Evolutionary conservation across 2,888 invertebrate species (phyloP).

Genomic region (Amitus sp.): DNA sequence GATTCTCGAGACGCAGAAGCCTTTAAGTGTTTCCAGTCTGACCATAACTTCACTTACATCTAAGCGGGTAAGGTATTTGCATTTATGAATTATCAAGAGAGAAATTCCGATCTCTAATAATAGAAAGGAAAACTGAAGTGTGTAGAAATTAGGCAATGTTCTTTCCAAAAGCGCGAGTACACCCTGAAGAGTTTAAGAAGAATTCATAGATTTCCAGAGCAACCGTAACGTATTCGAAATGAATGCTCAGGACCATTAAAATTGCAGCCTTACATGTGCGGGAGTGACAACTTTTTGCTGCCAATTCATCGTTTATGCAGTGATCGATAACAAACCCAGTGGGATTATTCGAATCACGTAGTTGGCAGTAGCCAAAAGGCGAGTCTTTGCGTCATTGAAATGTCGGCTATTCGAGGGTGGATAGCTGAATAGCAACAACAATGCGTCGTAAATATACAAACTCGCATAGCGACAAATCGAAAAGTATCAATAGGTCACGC

Average conservation of each 20-base stretch:
- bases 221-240: too few relatives aligned
- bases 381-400: neutral
- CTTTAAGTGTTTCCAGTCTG: too few relatives aligned
- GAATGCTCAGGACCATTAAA: neutral
- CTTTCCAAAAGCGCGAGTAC: too few relatives aligned
- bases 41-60: too few relatives aligned
- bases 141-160: too few relatives aligned
- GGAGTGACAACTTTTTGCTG: neutral
- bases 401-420: neutral
- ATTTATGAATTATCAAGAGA: too few relatives aligned
- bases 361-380: neutral
- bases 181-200: too few relatives aligned
- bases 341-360: conserved; percentile 1
- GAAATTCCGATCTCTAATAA: too few relatives aligned
- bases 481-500: neutral
- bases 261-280: neutral
- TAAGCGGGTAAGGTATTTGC: neutral
- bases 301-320: neutral
- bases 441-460: neutral
- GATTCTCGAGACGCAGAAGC: too few relatives aligned
- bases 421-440: neutral
- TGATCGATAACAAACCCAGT: neutral
- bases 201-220: too few relatives aligned
- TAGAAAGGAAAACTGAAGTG: too few relatives aligned
- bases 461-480: neutral